These are phyloP conservation scores for Callinectes sapidus DNA, from an alignment of 2,888 invertebrate species.

Conservation along the genomic window DNA sequence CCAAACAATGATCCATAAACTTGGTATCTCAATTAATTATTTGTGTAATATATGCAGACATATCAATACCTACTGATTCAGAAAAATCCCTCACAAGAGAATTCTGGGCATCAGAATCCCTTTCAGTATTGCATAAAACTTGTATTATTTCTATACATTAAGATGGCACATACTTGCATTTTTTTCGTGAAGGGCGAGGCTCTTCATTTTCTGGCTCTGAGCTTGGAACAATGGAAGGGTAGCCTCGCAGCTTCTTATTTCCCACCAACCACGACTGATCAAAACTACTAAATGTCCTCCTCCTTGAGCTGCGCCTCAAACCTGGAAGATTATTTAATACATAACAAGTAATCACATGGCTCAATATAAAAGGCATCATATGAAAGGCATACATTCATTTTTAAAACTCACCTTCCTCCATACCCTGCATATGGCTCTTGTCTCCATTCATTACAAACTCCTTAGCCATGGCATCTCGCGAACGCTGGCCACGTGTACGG, in stretches of 20 bases:
- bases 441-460: slow-evolving; percentile 46
- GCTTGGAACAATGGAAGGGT: slow-evolving; percentile 67
- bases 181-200: slow-evolving; percentile 60
- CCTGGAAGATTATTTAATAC: slow-evolving; percentile 27
- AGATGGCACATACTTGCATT: not conserved
- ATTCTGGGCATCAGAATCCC: not conserved
- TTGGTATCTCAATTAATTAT: not conserved
- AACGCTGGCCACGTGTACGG: slow-evolving; percentile 46
- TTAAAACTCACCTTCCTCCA: slow-evolving; percentile 23
- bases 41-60: not conserved
- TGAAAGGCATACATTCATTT: not conserved
- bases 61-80: not conserved
- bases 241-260: slow-evolving; percentile 64
- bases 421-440: not conserved
- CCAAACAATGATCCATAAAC: too few relatives aligned
- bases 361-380: not conserved
- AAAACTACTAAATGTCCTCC: slow-evolving; percentile 53
- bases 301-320: slow-evolving; percentile 64
- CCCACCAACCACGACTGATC: slow-evolving; percentile 69
- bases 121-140: not conserved
- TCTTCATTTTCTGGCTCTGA: slow-evolving; percentile 71
- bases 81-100: not conserved
- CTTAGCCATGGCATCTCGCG: slow-evolving; percentile 6
- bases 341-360: not conserved
- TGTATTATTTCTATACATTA: not conserved